phyloP scores from a whole-genome alignment of 2,888 invertebrate species.

The Steinernema scapterisci region DNA sequence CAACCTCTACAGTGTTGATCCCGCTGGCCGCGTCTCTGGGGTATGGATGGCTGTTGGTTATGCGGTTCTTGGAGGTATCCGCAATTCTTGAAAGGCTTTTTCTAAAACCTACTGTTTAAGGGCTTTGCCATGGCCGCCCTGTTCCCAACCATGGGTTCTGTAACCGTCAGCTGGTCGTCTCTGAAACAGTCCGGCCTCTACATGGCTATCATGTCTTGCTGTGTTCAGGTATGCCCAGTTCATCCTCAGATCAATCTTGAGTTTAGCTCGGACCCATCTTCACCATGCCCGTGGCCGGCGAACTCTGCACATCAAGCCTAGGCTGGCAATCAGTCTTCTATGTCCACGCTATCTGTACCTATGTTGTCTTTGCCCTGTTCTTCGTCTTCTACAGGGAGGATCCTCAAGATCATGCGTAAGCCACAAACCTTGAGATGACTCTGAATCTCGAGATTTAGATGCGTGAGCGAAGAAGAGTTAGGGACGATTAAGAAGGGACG shows the following conservation, averaged over 20 bases:
- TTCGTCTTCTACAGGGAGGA: background rate
- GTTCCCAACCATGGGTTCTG: constrained; percentile 42
- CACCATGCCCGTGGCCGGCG: background rate
- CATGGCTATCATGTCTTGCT: constrained; percentile 32
- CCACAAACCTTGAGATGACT: background rate
- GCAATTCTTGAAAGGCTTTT: background rate
- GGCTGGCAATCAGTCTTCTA: background rate
- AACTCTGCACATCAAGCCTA: background rate
- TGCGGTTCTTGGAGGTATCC: background rate
- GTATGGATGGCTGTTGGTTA: background rate
- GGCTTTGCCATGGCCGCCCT: constrained; percentile 43
- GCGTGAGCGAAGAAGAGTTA: background rate
- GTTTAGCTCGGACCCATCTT: constrained; percentile 21
- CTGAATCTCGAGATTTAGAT: background rate
- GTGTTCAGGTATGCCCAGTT: background rate
- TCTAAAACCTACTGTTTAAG: constrained; percentile 23
- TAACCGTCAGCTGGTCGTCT: constrained; percentile 43
- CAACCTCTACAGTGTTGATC: background rate
- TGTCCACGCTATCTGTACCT: background rate
- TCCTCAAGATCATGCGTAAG: background rate
- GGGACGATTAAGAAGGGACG: constrained; percentile 19
- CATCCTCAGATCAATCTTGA: constrained; percentile 33
- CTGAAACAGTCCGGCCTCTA: constrained; percentile 41
- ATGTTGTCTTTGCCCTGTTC: background rate
- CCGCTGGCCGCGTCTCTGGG: constrained; percentile 1